Evolutionary conservation across 2,888 invertebrate species (phyloP).

Genomic region (Epirrhoe alternata): DNA sequence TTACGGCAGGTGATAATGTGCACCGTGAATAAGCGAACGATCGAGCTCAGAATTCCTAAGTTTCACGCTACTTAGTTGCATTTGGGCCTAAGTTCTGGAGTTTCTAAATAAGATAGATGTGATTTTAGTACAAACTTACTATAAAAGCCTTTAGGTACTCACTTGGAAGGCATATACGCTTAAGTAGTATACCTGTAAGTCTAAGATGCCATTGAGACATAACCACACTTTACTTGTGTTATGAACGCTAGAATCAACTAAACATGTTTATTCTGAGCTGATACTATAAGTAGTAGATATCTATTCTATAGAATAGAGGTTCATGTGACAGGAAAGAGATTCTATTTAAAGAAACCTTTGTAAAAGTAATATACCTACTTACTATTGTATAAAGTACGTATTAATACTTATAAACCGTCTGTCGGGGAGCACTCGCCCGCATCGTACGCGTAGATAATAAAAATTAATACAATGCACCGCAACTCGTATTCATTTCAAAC

Average conservation of each 20-base stretch:
- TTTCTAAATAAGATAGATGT: slow-evolving; percentile 23
- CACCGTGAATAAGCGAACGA: slow-evolving; percentile 39
- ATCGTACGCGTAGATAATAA: slow-evolving; percentile 56
- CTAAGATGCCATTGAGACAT: background rate
- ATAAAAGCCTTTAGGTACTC: background rate
- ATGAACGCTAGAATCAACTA: too few relatives aligned
- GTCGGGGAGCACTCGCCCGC: slow-evolving; percentile 44
- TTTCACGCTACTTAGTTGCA: slow-evolving; percentile 32
- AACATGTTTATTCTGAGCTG: too few relatives aligned
- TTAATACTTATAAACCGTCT: slow-evolving; percentile 36
- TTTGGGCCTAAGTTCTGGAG: slow-evolving; percentile 26
- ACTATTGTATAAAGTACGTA: background rate
- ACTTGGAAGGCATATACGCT: background rate
- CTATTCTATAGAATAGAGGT: background rate
- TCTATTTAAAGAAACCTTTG: background rate
- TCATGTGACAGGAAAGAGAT: background rate
- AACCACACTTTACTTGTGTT: background rate
- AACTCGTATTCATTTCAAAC: slow-evolving; percentile 75
- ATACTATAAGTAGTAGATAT: background rate
- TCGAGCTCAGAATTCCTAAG: slow-evolving; percentile 44
- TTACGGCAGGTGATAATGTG: slow-evolving; percentile 51
- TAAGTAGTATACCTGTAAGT: background rate
- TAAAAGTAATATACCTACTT: background rate
- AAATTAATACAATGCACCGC: slow-evolving; percentile 72
- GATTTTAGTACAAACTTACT: slow-evolving; percentile 12